Evolutionary conservation across 2,888 invertebrate genomes (phyloP), one percentile per base, ranked within the genome.

Genomic region (Cylindroiulus punctatus): DNA sequence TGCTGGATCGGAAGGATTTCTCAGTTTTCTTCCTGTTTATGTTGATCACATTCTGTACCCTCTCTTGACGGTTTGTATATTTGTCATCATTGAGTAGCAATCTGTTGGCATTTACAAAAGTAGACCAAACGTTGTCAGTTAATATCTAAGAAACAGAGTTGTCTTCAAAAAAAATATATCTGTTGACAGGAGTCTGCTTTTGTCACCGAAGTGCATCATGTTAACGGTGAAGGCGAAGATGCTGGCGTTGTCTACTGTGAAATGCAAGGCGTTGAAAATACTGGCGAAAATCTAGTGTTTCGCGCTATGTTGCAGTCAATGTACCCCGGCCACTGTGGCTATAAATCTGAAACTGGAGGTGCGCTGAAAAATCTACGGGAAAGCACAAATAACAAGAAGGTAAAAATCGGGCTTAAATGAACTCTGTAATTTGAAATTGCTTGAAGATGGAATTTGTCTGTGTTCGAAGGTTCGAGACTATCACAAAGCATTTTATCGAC

Each of bases 171-270:
- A 85, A 26, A 76, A 84, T 87, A 87, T 86, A 76, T 47, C 17
- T 47, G 17, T 17, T 89, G 87, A 40, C 89, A 95, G 95, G 95
- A 97, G 88, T 93, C 95, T 88, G 96, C 94, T 2, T 98, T 94
- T 90, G 92, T 94, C 42, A 98, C 97, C 0, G 98, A 98, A 92
- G 97, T 98, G 0, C 97, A 98, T 91, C 97, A 98, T 90, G 93
- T 98, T 88, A 96, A 95, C 89, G 95, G 94, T 0, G 94, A 95
- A 87, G 98, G 97, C 0, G 94, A 96, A 88, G 95, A 98, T 92
- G 96, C 95, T 17, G 98, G 98, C 26, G 96, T 98, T 19, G 97
- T 98, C n/a, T 98, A 98, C 90, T 96, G 96, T 91, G 98, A 98
- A 92, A 97, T 97, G 96, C 97, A 97, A 91, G 96, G 95, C 0